phyloP scores from a whole-genome alignment of 2,797 vertebrate genomes.

The Pogoniulus pusillus region DNA sequence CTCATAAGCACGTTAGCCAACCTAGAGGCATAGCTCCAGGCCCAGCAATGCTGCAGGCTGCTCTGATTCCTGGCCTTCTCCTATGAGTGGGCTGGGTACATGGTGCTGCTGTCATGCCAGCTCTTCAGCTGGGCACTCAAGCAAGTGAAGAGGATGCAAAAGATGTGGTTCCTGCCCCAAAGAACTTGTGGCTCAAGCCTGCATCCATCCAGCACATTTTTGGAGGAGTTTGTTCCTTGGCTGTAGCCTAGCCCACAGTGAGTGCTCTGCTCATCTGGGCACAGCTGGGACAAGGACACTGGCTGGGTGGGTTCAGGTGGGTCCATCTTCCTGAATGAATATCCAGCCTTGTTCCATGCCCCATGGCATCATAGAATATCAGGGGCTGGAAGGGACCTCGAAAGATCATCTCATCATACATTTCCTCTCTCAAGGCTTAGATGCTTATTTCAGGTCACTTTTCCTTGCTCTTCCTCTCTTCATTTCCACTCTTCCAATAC shows the following conservation, averaged over 20 bases:
- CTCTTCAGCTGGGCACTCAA: not conserved
- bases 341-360: not conserved
- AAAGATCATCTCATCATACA: too few relatives aligned
- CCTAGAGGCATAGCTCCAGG: not conserved
- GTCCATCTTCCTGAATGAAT: not conserved
- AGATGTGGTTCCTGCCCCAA: not conserved
- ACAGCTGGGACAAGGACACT: not conserved
- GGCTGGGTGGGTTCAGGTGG: not conserved
- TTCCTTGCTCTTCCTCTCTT: not conserved
- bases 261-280: not conserved
- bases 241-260: fast-evolving
- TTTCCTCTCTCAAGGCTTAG: not conserved
- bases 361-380: too few relatives aligned
- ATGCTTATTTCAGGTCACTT: not conserved
- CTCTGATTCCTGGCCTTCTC: not conserved
- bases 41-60: not conserved
- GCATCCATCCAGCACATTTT: not conserved
- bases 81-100: fast-evolving
- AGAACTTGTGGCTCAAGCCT: not conserved
- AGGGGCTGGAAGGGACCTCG: too few relatives aligned
- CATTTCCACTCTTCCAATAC: not conserved
- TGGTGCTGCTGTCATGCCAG: not conserved
- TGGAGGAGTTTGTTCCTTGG: not conserved
- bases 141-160: not conserved
- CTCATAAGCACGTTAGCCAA: not conserved